Conservation (phyloP, 2,113 vertebrate species). For the Dermatemys mawii region DNA sequence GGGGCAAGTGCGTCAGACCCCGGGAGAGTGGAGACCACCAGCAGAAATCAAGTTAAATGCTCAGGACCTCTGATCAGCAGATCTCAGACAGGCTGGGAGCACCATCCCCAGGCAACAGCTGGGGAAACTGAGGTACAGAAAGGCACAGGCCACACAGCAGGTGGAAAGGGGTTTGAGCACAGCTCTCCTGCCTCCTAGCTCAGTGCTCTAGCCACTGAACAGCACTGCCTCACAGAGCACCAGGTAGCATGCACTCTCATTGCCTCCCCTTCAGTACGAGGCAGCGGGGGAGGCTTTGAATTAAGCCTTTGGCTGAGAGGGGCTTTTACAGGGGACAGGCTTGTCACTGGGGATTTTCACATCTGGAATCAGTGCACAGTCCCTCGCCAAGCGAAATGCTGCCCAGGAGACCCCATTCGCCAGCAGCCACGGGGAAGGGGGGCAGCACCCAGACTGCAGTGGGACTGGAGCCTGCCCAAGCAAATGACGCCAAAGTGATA, state of each 20-base stretch:
- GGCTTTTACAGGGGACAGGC: background rate
- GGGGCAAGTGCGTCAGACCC: background rate
- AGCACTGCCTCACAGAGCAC: background rate
- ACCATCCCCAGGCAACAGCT: background rate
- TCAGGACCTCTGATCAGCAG: background rate
- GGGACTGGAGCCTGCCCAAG: background rate
- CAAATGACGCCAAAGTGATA: background rate
- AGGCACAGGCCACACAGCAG: background rate
- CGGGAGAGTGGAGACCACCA: background rate
- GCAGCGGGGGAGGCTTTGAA: background rate
- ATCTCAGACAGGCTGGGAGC: background rate
- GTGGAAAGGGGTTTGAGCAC: fast-evolving
- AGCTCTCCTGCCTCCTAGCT: background rate
- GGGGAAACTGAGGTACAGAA: background rate
- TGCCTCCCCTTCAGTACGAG: background rate
- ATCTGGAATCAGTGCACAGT: background rate
- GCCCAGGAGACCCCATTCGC: background rate
- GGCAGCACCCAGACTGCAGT: background rate
- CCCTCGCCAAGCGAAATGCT: background rate
- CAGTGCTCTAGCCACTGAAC: background rate
- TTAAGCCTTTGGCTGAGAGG: too few relatives aligned
- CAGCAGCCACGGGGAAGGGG: background rate
- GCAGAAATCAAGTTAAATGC: background rate
- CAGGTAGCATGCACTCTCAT: background rate
- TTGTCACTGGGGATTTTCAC: background rate